Conservation (phyloP, 1,140 invertebrate species). For the Tigriopus japonicus region DNA sequence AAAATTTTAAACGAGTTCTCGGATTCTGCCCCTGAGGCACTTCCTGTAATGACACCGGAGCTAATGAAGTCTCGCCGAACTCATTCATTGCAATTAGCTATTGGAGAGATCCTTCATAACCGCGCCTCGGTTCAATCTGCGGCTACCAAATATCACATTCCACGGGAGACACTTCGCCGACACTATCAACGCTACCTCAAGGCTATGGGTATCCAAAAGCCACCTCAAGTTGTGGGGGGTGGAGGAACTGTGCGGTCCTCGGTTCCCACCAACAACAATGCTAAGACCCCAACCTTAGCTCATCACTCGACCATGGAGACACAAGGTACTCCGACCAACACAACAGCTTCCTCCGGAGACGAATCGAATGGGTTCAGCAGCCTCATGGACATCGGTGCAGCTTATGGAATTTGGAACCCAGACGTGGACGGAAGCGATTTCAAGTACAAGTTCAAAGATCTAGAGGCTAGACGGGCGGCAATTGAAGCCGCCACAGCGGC, state of each 20-base stretch:
- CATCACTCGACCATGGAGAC: neutral
- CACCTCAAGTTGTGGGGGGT: neutral
- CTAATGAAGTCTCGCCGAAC: conserved; percentile 13
- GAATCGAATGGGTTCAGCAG: conserved; percentile 4
- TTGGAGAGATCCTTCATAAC: conserved; percentile 13
- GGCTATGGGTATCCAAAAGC: conserved; percentile 14
- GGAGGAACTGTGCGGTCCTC: neutral
- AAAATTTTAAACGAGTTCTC: conserved; percentile 12
- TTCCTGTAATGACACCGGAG: conserved; percentile 14
- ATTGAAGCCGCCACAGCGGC: neutral
- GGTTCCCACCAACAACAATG: neutral
- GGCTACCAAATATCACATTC: conserved; percentile 15
- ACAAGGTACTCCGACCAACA: neutral
- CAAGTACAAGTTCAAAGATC: neutral
- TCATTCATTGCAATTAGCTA: conserved; percentile 11
- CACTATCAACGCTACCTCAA: conserved; percentile 14
- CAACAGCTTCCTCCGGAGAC: neutral
- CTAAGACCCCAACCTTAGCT: neutral
- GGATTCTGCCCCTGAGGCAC: neutral
- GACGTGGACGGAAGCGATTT: neutral
- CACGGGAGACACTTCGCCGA: conserved; percentile 10
- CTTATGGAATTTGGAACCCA: conserved; percentile 11
- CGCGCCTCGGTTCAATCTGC: conserved; percentile 12
- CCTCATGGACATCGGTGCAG: conserved; percentile 12
- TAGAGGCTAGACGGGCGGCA: neutral